Conservation (phyloP, 2,888 invertebrate genomes). For the Monochamus alternatus region DNA sequence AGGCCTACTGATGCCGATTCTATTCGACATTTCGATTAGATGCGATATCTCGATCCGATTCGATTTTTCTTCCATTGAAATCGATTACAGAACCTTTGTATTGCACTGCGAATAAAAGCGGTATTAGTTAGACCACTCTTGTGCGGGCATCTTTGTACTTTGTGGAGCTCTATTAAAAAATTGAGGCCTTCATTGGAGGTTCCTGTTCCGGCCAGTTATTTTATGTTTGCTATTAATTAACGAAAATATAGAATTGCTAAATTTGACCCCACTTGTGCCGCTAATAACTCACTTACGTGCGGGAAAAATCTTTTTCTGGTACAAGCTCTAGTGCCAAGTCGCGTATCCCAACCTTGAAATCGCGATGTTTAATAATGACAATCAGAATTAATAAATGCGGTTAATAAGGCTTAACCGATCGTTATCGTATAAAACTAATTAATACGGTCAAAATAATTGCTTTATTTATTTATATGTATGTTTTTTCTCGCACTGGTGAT, state of each 20-base stretch:
- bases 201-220: not conserved
- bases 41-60: too few relatives aligned
- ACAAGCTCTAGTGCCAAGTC: not conserved
- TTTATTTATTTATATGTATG: not conserved
- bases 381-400: not conserved
- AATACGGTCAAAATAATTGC: too few relatives aligned
- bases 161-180: not conserved
- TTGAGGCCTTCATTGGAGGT: slow-evolving; percentile 5
- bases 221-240: not conserved
- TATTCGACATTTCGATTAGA: too few relatives aligned
- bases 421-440: not conserved
- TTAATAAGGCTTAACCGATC: not conserved
- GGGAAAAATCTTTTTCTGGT: slow-evolving; percentile 1
- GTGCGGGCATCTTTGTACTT: not conserved
- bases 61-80: too few relatives aligned
- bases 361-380: not conserved
- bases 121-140: too few relatives aligned
- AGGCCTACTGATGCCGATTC: too few relatives aligned
- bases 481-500: not conserved
- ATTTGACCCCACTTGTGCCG: not conserved
- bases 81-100: too few relatives aligned
- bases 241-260: slow-evolving; percentile 1
- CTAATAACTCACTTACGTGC: not conserved
- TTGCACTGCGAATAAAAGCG: too few relatives aligned
- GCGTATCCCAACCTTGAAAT: not conserved